Evolutionary conservation across 2,113 vertebrate genomes (phyloP), one percentile per base, ranked within the genome.

Genomic region (Vanacampus margaritifer): DNA sequence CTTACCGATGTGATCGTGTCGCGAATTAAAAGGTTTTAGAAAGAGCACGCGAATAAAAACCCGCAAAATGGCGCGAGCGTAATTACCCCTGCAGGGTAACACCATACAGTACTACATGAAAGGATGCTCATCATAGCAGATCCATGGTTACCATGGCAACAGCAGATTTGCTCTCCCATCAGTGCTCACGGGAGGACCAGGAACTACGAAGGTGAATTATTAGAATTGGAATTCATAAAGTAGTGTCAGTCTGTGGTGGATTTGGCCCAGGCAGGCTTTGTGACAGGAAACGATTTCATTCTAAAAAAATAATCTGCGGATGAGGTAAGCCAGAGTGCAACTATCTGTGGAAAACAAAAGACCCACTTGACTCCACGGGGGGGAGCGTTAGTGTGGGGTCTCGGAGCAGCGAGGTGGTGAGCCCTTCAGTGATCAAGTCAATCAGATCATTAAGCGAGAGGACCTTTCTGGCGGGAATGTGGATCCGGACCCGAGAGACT

Each of bases 391-490:
- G 76, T 63, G 50, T 7, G 61, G 76, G 64, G 39, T 68, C 69
- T 65, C 24, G 28, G 32, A 63, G 56, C 62, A 65, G 56, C 73
- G 58, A 72, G 59, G 61, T 19, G 78, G 54, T 19, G 74, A 78
- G 88, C 72, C 75, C 79, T 79, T 76, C 67, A 74, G 62, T 39
- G 39, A 74, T 69, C 41, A 41, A 67, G 48, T 74, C 61, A 76
- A 75, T 67, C 51, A 82, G 71, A 43, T 64, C 74, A 60, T 80
- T 62, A 79, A 68, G 62, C 64, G 57, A 50, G 19, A 35, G 53
- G 65, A 68, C 64, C 36, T 48, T 64, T 54, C 48, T 60, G 35
- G 48, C 61, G 67, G 46, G 51, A 54, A 58, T 58, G 41, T 26
- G 48, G 56, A 56, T 82, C 68, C 23, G 35, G 51, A 56, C 76